phyloP scores from a whole-genome alignment of 2,888 invertebrate species.

The Apamea sordens region DNA sequence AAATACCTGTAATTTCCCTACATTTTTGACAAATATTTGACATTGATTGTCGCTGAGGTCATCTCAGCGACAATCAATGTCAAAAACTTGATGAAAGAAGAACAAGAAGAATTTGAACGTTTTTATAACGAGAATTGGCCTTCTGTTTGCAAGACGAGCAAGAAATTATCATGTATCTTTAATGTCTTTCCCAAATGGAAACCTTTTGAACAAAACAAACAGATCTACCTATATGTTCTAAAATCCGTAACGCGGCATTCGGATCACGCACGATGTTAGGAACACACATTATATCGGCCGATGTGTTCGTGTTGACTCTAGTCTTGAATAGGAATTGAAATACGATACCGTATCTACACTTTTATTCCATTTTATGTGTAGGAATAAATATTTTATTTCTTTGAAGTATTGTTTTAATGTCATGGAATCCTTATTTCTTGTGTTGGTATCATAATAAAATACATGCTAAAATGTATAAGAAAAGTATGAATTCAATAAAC shows the following conservation, averaged over 20 bases:
- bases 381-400: conserved; percentile 12
- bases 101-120: too few species aligned
- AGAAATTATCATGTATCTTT: not conserved
- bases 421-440: not conserved
- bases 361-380: conserved; percentile 7
- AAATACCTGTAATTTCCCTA: too few species aligned
- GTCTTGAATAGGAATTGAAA: conserved; percentile 56
- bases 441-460: not conserved
- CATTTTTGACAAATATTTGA: too few species aligned
- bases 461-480: not conserved
- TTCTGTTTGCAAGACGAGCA: not conserved
- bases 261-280: conserved; percentile 43
- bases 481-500: not conserved
- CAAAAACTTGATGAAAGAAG: too few species aligned
- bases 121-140: too few species aligned
- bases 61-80: too few species aligned
- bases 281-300: conserved; percentile 40
- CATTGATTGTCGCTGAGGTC: too few species aligned
- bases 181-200: not conserved
- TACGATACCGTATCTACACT: conserved; percentile 28
- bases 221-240: not conserved
- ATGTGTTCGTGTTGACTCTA: conserved; percentile 50
- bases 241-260: conserved; percentile 50
- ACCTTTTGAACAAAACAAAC: conserved; percentile 8
- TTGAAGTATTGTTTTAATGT: not conserved